Evolutionary conservation across 2,797 vertebrate genomes (phyloP), one percentile per base, ranked within the genome.

Genomic region (Loris lydekkerianus): DNA sequence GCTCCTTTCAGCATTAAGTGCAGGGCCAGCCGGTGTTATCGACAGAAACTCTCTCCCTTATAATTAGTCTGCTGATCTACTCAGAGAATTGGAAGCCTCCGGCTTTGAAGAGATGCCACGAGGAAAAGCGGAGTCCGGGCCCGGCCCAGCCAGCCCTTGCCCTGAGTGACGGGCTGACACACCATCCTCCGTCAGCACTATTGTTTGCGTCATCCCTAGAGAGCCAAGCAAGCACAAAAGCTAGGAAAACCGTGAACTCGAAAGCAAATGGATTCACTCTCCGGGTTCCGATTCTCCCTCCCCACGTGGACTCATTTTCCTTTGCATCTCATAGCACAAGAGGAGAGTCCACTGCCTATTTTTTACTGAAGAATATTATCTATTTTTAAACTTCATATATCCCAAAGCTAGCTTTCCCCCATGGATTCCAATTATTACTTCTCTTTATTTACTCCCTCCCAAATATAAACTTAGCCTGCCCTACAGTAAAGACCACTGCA

Each of bases 11-110:
- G 78, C 86, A 70, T 10, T 77, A 86, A 94, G 90, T 43, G 37
- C 89, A 94, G 65, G 27, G 40, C 18, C 18, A 90, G 81, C 72
- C 93, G 15, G 43, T 8, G 37, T 29, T 86, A 85, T 75, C 0
- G 31, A 56, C 23, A 67, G 56, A 63, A n/a, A 2, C 18, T 27
- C 58, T 40, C 31, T 78, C n/a, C 21, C 49, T 87, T 34, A 0
- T 80, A 53, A 82, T 1, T 27, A 40, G 65, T 65, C 94, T 93
- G 49, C 87, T 87, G 87, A 58, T 72, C 23, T 7, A 27, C 75
- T 94, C 76, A 85, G 91, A 86, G 40, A 89, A 83, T 70, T 85
- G 89, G 87, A 90, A 77, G 13, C 56, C 76, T 82, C 31, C 0
- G 40, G 56, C 72, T 93, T 87, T 92, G 84, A 91, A 87, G 67